Evolutionary conservation across 2,797 vertebrate species (phyloP), one percentile per base, ranked within the genome.

Genomic region (Odontamblyopus lacepedii): DNA sequence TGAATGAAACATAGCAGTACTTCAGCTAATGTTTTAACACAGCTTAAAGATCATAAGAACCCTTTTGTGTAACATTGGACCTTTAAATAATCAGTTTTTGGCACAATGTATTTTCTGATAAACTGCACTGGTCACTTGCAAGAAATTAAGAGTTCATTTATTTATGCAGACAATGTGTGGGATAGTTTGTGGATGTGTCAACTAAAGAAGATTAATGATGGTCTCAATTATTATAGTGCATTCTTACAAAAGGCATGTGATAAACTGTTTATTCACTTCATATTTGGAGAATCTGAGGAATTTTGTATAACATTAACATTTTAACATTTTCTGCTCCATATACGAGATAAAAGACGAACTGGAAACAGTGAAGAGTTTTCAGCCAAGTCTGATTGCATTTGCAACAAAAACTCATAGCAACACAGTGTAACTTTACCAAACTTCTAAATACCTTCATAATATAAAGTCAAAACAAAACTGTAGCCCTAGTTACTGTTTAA

Each of bases 61-160:
- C 35, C 7, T 35, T 7, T 35, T 35, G 7, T 9, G 35, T 38
- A 38, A 38, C 9, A 38, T 9, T 38, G 8, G 6, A 35, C 32
- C 6, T 35, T 78, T 66, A 63, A 71, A 88, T 80, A 87, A 83
- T 85, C 77, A 70, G 5, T 44, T 78, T 80, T 53, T 83, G 81
- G 75, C 83, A 67, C 16, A n/a, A 78, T 75, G 71, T 19, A 15
- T 15, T 44, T 64, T 75, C 71, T 76, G 84, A 87, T 86, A 80
- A 87, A 84, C 81, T 35, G 62, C 56, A 77, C 77, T 71, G 79
- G 70, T 66, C 73, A 79, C 27, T 55, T 65, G 53, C 18, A 72
- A 73, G 66, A 59, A 64, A 75, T 68, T 63, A 73, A 70, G 68
- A 75, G 69, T 59, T 71, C 57, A 67, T 77, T 69, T 78, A 15